Evolutionary conservation across 2,888 invertebrate species (phyloP), one percentile per base, ranked within the genome.

Genomic region (Monopis laevigella): DNA sequence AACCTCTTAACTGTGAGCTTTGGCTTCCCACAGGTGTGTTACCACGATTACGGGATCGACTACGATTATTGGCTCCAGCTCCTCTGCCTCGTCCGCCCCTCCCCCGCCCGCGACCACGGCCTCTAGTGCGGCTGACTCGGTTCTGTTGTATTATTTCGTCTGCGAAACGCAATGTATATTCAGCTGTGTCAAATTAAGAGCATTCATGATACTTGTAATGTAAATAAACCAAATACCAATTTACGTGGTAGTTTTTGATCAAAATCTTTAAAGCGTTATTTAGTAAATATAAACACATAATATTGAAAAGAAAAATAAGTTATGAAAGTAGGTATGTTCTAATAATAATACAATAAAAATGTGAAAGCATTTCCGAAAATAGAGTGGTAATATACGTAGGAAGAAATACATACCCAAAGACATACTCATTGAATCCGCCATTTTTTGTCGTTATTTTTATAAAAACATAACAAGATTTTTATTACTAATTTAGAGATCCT

Each of bases 391-490:
- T 43, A 35, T 29, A 42, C 38, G 40, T 45, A 48, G 26, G 21
- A 39, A 38, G 24, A 42, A 39, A 36, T 40, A 24, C 44, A 66
- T 63, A 75, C 77, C 77, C 42, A 77, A 51, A 43, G 77, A 74
- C 74, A 77, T 73, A 58, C 75, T 71, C 11, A 74, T 65, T 14
- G 71, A 59, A 53, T 77, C 77, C 21, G 65, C 59, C 77, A 77
- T 77, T 34, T 32, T 52, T 17, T 18, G 10, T 13, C 32, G 14
- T 16, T 16, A 8, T 12, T 34, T 18, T 16, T 10, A 16, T 18
- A 7, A 18, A 16, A 3, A 34, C 19, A 34, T 10, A 3, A 34
- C 16, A 13, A 17, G n/a, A 13, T 34, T 32, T 32, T 24, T 24
- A 24, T n/a, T n/a, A n/a, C n/a, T n/a, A n/a, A n/a, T n/a, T n/a